Conservation (phyloP, 2,113 vertebrate genomes). For the Scophthalmus maximus region DNA sequence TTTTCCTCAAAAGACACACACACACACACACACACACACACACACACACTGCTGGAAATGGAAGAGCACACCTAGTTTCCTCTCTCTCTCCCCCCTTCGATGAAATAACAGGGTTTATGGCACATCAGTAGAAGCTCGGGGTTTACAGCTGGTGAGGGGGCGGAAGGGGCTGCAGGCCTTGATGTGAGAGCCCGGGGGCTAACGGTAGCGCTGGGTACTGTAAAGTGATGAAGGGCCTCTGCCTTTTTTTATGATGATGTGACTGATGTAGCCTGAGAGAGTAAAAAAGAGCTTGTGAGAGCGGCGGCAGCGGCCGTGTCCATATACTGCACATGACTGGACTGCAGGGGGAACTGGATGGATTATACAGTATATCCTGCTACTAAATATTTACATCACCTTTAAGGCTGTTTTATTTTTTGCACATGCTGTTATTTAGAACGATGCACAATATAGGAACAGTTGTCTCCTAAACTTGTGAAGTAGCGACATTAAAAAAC, state of each 20-base stretch:
- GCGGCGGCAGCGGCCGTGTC: slow-evolving; percentile 48
- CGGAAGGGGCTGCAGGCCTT: slow-evolving; percentile 50
- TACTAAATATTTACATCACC: slow-evolving; percentile 39
- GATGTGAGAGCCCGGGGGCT: slow-evolving; percentile 77
- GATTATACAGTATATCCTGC: slow-evolving; percentile 16
- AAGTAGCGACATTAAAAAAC: neutral
- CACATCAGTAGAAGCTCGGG: slow-evolving; percentile 83
- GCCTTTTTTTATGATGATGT: slow-evolving; percentile 76
- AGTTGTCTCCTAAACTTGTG: neutral
- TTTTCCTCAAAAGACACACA: no score
- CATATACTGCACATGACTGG: slow-evolving; percentile 53
- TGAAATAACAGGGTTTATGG: slow-evolving; percentile 83
- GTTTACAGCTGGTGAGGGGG: slow-evolving; percentile 77
- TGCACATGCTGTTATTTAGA: slow-evolving; percentile 3
- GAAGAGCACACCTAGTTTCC: slow-evolving; percentile 73
- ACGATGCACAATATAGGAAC: neutral
- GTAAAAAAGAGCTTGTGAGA: slow-evolving; percentile 70
- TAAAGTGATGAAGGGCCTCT: slow-evolving; percentile 78
- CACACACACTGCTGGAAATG: slow-evolving; percentile 46
- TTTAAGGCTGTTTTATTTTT: slow-evolving; percentile 29
- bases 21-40: no score
- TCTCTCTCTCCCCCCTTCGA: slow-evolving; percentile 60
- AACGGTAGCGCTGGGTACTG: slow-evolving; percentile 78
- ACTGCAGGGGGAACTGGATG: slow-evolving; percentile 13
- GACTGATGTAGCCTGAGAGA: slow-evolving; percentile 81